Evolutionary conservation across 2,797 vertebrate genomes (phyloP).

Genomic region (Benthosema pterotum): DNA sequence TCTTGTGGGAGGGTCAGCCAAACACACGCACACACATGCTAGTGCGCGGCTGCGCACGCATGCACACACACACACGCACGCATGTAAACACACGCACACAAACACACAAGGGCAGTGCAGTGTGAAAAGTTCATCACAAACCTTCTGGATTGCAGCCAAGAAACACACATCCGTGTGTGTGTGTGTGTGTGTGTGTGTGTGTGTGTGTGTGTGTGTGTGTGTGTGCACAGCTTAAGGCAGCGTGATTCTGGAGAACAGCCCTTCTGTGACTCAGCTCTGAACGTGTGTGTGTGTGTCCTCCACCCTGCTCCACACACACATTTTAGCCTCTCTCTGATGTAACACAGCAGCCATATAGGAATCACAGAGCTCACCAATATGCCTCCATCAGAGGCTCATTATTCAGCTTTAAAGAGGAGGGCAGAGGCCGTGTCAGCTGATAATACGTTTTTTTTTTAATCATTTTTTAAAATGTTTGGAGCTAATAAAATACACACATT

Average conservation of each 20-base stretch:
- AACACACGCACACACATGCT: too few relatives aligned
- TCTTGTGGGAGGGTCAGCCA: conserved; percentile 2
- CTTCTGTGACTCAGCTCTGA: conserved; percentile 15
- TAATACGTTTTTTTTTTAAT: background rate
- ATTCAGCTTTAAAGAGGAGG: background rate
- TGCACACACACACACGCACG: too few relatives aligned
- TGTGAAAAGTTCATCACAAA: conserved; percentile 33
- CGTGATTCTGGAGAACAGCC: conserved; percentile 10
- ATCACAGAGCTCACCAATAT: background rate
- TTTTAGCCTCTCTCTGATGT: background rate
- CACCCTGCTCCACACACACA: background rate
- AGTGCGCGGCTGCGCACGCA: too few relatives aligned
- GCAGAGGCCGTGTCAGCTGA: background rate
- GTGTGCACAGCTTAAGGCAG: background rate
- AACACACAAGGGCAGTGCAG: background rate
- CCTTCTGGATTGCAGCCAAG: conserved; percentile 9
- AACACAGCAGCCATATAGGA: background rate
- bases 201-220: too few relatives aligned
- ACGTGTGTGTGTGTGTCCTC: conserved; percentile 1
- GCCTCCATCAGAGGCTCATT: background rate
- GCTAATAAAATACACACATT: too few relatives aligned
- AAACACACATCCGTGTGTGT: background rate
- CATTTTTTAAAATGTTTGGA: too few relatives aligned
- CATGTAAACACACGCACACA: too few relatives aligned
- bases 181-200: too few relatives aligned